Conservation (phyloP, 2,888 invertebrate species). For the Bedellia somnulentella region DNA sequence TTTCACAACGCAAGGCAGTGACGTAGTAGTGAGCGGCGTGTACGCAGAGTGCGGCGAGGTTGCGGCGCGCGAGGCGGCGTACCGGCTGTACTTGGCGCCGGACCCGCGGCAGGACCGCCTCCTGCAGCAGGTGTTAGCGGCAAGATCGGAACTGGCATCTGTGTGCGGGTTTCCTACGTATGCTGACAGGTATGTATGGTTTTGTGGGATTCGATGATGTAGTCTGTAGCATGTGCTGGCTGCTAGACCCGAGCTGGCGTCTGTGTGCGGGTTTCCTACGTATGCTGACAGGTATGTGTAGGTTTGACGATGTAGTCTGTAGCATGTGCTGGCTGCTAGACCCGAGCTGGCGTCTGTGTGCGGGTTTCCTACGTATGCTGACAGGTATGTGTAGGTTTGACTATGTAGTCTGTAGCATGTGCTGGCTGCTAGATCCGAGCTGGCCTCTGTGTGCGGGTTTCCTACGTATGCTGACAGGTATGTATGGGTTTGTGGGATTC, state of each 20-base stretch:
- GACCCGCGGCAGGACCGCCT: conserved; percentile 75
- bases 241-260: conserved; percentile 78
- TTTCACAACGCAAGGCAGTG: conserved; percentile 68
- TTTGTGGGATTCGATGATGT: neutral
- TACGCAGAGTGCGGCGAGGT: conserved; percentile 82
- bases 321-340: no score
- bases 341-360: no score
- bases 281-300: conserved; percentile 81
- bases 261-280: conserved; percentile 84
- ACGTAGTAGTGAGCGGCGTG: conserved; percentile 76
- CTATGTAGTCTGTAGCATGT: no score
- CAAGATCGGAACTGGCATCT: conserved; percentile 77
- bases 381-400: no score
- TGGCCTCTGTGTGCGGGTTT: conserved; percentile 90
- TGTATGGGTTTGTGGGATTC: no score
- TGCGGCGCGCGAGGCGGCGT: conserved; percentile 83
- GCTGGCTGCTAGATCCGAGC: conserved; percentile 71
- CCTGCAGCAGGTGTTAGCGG: conserved; percentile 70
- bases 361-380: no score
- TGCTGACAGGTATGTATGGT: conserved; percentile 72
- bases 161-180: conserved; percentile 90
- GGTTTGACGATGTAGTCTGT: no score
- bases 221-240: no score
- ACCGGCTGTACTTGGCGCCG: conserved; percentile 81
- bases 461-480: conserved; percentile 82